phyloP scores from a whole-genome alignment of 1,140 invertebrate genomes.

The Melitaea cinxia region DNA sequence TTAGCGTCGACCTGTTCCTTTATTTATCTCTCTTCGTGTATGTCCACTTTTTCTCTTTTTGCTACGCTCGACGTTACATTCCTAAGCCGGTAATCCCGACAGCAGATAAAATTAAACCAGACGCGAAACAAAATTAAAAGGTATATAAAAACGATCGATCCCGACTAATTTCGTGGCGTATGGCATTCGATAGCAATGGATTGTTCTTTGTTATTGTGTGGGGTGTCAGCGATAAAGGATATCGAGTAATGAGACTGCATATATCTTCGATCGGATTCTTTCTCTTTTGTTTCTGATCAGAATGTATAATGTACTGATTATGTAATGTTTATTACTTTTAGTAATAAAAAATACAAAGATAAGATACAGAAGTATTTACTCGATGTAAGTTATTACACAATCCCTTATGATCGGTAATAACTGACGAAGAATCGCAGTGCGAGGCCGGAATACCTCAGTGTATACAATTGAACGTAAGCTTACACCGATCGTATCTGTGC shows the following conservation, averaged over 20 bases:
- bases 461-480: constrained; percentile 60
- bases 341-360: neutral
- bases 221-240: constrained; percentile 52
- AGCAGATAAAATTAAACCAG: constrained; percentile 81
- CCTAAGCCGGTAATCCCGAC: constrained; percentile 80
- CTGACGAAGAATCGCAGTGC: constrained; percentile 40
- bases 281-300: constrained; percentile 30
- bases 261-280: constrained; percentile 52
- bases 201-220: constrained; percentile 56
- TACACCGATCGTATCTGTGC: constrained; percentile 67
- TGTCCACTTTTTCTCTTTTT: constrained; percentile 73
- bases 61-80: constrained; percentile 71
- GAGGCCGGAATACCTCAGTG: constrained; percentile 55
- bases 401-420: constrained; percentile 38
- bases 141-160: constrained; percentile 76
- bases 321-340: neutral
- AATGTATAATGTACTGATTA: constrained; percentile 11
- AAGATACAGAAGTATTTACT: constrained; percentile 1
- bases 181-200: constrained; percentile 63
- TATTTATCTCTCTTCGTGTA: constrained; percentile 79
- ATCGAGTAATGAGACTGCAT: constrained; percentile 46
- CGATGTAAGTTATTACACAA: constrained; percentile 30
- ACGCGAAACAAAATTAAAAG: constrained; percentile 82
- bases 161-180: constrained; percentile 79
- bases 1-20: constrained; percentile 72